phyloP scores from a whole-genome alignment of 1,140 invertebrate genomes.

The Holcopasites calliopsidis region DNA sequence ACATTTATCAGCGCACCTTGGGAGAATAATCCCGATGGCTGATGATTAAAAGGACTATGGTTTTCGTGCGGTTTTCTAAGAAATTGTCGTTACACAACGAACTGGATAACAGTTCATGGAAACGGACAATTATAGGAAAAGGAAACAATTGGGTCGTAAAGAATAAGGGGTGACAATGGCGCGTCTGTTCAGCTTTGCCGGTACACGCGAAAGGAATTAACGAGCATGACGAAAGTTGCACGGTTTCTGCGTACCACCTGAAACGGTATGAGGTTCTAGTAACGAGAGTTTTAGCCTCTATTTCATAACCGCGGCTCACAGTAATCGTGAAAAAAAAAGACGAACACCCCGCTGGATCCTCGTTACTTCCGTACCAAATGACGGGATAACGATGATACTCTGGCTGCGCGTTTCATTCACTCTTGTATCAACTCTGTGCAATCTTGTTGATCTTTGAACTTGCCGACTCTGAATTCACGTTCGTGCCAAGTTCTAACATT shows the following conservation, averaged over 20 bases:
- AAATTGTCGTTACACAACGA: too few relatives aligned
- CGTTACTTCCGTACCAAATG: slow-evolving; percentile 17
- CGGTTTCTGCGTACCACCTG: slow-evolving; percentile 21
- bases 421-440: background rate
- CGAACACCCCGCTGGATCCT: slow-evolving; percentile 8
- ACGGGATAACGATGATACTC: slow-evolving; percentile 15
- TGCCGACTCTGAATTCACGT: background rate
- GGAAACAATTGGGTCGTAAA: slow-evolving; percentile 15
- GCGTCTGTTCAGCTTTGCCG: background rate
- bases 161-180: slow-evolving; percentile 28
- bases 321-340: slow-evolving; percentile 60
- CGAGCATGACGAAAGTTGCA: slow-evolving; percentile 46
- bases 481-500: background rate
- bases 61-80: too few relatives aligned
- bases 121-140: slow-evolving; percentile 40
- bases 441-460: background rate
- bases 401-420: slow-evolving; percentile 23
- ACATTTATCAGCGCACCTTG: background rate
- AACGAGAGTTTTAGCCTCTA: slow-evolving; percentile 57
- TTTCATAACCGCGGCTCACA: slow-evolving; percentile 53
- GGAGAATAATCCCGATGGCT: too few relatives aligned
- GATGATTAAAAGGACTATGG: too few relatives aligned
- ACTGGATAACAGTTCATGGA: slow-evolving; percentile 12
- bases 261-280: slow-evolving; percentile 40
- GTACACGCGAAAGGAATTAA: slow-evolving; percentile 51